Base-by-base conservation (phyloP, 2,888 invertebrate species). In the Ophraella communa region DNA sequence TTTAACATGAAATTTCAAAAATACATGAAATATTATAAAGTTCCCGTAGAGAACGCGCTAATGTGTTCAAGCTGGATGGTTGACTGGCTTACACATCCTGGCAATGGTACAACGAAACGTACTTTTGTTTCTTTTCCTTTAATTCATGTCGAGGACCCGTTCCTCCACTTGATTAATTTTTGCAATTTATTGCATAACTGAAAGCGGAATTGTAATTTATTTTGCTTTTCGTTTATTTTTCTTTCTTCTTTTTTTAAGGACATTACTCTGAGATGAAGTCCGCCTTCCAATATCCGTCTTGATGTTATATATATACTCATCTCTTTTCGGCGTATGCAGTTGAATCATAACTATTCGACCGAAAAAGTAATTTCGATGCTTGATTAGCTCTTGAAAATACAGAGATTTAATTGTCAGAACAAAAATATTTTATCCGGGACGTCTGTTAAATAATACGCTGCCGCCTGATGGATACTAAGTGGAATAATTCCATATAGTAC, bases 161-260 rank as follows among this genome's bases (percentile, higher is more conserved):
- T 73, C 69, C 73, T 70, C 64, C 74, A 70, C 75, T 77, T 77
- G 77, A 77, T 77, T 77, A 77, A 77, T 77, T 77, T 77, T 76
- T 75, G 72, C 73, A 75, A 77, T 77, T 77, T 77, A 77, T 77
- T 76, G 74, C 76, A 74, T 75, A 76, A 76, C 73, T 73, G 73
- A 70, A 53, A 74, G 69, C 74, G 73, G 72, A 73, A 74, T 74
- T 66, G 71, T 72, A 75, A 75, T 76, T 75, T 76, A 75, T 76
- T 70, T 73, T 64, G 59, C 51, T 58, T 53, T 66, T 58, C 56
- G 24, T 58, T 68, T 58, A 39, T 60, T 52, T 60, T 42, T 59
- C 52, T 66, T 65, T 56, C 52, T 68, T 66, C 64, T 69, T 64
- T 68, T 47, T 66, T 59, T 62, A 54, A 63, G 58, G 64, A 63